These are phyloP conservation scores for Euglossa dilemma DNA, from an alignment of 1,140 invertebrate genomes.

Conservation along the genomic window DNA sequence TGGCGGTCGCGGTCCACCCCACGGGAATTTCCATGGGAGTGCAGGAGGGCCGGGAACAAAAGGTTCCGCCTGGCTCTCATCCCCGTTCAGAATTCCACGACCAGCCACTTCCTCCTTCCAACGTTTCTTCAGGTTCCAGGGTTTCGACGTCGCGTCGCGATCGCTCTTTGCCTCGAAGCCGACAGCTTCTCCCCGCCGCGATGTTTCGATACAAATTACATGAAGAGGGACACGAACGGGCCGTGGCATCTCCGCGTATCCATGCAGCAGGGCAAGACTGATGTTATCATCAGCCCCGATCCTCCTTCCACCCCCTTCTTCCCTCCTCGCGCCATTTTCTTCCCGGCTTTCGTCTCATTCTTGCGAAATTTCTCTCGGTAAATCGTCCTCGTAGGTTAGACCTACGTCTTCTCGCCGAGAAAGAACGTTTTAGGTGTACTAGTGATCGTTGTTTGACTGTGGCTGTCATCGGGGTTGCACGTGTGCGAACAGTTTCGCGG, in stretches of 20 bases:
- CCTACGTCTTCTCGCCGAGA: too few species aligned
- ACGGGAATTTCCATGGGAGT: constrained; percentile 30
- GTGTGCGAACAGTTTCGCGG: too few species aligned
- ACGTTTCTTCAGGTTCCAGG: constrained; percentile 52
- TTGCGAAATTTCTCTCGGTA: background rate
- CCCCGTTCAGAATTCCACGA: constrained; percentile 51
- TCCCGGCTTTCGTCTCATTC: background rate
- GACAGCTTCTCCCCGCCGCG: constrained; percentile 63
- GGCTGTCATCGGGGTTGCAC: too few species aligned
- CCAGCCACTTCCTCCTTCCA: constrained; percentile 43
- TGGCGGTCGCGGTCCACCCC: background rate
- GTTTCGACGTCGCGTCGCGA: constrained; percentile 60
- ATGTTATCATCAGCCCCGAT: constrained; percentile 75
- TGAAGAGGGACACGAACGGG: constrained; percentile 66
- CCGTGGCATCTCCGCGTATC: constrained; percentile 36
- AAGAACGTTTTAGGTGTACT: too few species aligned
- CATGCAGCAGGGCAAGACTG: constrained; percentile 63
- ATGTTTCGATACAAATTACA: constrained; percentile 79
- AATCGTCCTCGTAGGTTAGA: background rate
- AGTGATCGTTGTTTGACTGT: too few species aligned
- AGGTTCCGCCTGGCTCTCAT: constrained; percentile 22
- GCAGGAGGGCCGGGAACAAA: constrained; percentile 44
- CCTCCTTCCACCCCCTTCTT: constrained; percentile 48
- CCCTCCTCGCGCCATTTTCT: constrained; percentile 8
- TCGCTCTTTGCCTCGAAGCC: constrained; percentile 66